A percentile compares a stretch with the other conserved stretches of the same genome.
Conservation (phyloP, 2,888 invertebrate genomes). For the Melikaiella ostensackeni region DNA sequence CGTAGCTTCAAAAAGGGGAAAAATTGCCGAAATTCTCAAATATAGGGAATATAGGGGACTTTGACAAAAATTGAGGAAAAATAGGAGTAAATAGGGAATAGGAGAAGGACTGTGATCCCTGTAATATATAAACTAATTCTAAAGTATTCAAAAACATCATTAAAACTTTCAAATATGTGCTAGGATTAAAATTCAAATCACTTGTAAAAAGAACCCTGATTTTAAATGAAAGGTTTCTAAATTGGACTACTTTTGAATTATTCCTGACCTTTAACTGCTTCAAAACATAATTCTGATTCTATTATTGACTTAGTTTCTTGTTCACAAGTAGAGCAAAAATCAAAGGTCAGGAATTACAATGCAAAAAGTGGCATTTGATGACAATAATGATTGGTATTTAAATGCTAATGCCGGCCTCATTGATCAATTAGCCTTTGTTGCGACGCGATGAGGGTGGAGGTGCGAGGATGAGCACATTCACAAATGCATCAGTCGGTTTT, state of each 20-base stretch:
- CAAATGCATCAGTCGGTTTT: conserved; percentile 67
- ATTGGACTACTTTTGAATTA: neutral
- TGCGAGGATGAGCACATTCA: conserved; percentile 35
- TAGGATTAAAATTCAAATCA: too few species aligned
- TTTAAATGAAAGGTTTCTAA: neutral
- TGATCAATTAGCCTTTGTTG: conserved; percentile 73
- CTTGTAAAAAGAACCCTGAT: too few species aligned
- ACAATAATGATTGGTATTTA: conserved; percentile 60
- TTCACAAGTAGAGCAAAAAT: neutral
- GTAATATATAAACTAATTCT: too few species aligned
- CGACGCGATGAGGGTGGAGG: conserved; percentile 52
- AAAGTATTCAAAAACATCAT: too few species aligned
- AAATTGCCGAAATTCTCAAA: too few species aligned
- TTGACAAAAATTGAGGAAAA: too few species aligned
- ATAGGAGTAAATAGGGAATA: too few species aligned
- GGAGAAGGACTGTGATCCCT: too few species aligned
- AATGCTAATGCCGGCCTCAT: conserved; percentile 74
- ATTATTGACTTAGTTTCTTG: neutral
- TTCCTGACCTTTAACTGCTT: neutral
- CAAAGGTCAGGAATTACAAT: conserved; percentile 14
- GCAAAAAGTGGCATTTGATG: conserved; percentile 17
- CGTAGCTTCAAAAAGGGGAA: too few species aligned
- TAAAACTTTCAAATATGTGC: too few species aligned
- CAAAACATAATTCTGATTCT: neutral
- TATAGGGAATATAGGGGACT: too few species aligned